phyloP scores from a whole-genome alignment of 2,113 vertebrate genomes.

The Pitta sordida region DNA sequence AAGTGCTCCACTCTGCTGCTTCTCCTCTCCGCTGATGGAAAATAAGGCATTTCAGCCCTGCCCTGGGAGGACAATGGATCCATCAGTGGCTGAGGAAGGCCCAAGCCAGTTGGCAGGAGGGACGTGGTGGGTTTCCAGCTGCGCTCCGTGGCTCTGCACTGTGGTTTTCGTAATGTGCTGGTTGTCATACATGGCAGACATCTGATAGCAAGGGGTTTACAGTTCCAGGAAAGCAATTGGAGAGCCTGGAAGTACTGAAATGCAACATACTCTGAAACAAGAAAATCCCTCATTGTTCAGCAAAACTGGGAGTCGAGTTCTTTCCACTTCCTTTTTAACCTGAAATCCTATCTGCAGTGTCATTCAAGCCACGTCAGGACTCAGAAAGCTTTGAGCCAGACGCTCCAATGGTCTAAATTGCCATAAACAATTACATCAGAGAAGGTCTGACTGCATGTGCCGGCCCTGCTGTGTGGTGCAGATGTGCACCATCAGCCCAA shows the following conservation, averaged over 20 bases:
- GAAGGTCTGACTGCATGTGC: background rate
- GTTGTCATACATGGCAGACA: conserved; percentile 42
- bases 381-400: background rate
- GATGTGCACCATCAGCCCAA: background rate
- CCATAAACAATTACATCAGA: conserved; percentile 49
- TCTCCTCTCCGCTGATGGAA: background rate
- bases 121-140: conserved; percentile 47
- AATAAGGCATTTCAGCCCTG: background rate
- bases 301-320: background rate
- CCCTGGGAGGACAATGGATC: background rate
- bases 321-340: conserved; percentile 47
- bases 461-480: background rate
- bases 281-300: conserved; percentile 56
- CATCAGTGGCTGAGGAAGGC: background rate
- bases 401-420: background rate
- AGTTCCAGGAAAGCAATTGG: conserved; percentile 69
- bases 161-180: conserved; percentile 47
- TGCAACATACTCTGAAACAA: conserved; percentile 39
- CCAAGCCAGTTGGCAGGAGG: conserved; percentile 33
- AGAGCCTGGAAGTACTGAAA: conserved; percentile 54
- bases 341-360: conserved; percentile 45
- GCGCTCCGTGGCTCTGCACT: background rate
- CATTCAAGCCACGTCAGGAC: conserved; percentile 42
- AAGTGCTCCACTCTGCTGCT: background rate
- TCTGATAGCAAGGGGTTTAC: conserved; percentile 53